Percentiles rank a stretch among this genome's conserved stretches.
These are phyloP conservation scores for Himalopsyche japonica DNA, from an alignment of 2,888 invertebrate species.

Conservation along the genomic window DNA sequence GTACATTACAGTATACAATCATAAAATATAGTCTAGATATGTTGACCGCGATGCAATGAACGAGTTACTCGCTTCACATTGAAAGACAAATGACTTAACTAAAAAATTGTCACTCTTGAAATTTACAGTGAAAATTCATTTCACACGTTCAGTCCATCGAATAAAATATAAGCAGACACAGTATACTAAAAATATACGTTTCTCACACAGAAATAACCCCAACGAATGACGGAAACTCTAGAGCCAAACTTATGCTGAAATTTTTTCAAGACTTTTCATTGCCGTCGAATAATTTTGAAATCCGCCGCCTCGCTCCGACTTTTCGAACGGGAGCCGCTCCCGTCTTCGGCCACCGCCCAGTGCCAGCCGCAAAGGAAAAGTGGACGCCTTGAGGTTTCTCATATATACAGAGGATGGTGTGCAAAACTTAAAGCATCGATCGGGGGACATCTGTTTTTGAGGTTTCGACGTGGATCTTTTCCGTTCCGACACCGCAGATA, in stretches of 20 bases:
- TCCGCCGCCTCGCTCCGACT: not conserved
- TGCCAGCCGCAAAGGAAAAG: not conserved
- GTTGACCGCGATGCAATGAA: constrained; percentile 41
- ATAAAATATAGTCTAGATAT: constrained; percentile 27
- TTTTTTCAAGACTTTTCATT: not conserved
- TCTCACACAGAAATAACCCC: not conserved
- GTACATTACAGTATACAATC: not conserved
- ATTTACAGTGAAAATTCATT: not conserved
- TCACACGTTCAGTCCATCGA: not conserved
- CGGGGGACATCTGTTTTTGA: not conserved
- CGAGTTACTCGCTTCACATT: constrained; percentile 1
- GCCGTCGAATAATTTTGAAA: not conserved
- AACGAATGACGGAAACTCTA: not conserved
- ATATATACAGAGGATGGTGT: constrained; percentile 9
- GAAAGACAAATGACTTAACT: not conserved
- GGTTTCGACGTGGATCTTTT: not conserved
- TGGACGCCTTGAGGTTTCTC: not conserved
- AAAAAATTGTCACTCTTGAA: not conserved
- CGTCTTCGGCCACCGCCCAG: not conserved
- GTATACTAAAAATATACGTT: not conserved
- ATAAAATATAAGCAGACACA: not conserved
- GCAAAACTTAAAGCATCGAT: constrained; percentile 17
- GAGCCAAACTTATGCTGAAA: not conserved
- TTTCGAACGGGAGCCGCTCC: not conserved
- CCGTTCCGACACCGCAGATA: not conserved